A percentile compares a stretch with the other conserved stretches of the same genome.
Evolutionary conservation across 2,113 vertebrate species (phyloP).

Genomic region (Halcyon senegalensis): DNA sequence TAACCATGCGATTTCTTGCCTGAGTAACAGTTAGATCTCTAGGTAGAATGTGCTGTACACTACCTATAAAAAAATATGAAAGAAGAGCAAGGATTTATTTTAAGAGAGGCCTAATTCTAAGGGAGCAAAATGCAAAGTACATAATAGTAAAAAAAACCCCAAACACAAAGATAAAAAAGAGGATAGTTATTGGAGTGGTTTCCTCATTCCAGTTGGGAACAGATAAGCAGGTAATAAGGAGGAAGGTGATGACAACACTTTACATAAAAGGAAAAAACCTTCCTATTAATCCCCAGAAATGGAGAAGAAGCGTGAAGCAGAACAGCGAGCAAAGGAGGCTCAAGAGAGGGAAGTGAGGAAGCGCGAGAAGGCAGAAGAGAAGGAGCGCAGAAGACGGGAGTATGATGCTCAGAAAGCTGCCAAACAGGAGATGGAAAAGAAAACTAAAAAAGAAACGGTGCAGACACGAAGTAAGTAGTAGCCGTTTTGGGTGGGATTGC

Average conservation of each 20-base stretch:
- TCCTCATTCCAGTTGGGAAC: not conserved
- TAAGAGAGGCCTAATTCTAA: not conserved
- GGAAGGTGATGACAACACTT: not conserved
- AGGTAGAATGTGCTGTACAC: not conserved
- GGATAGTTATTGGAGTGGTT: not conserved
- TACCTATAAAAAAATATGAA: not conserved
- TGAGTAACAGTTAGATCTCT: not conserved
- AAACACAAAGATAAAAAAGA: not conserved
- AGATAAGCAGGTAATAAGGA: not conserved
- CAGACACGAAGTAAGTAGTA: constrained; percentile 80
- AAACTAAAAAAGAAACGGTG: constrained; percentile 79
- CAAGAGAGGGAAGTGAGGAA: constrained; percentile 88
- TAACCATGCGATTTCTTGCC: not conserved
- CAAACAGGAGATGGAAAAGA: constrained; percentile 85
- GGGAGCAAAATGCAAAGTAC: not conserved
- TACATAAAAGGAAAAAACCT: not conserved
- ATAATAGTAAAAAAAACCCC: not conserved
- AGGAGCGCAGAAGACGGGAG: constrained; percentile 90
- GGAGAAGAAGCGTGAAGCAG: constrained; percentile 90
- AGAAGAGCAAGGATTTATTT: not conserved
- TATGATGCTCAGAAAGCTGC: constrained; percentile 89
- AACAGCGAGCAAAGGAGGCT: constrained; percentile 89
- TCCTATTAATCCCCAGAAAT: constrained; percentile 75
- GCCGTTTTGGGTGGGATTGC: not conserved
- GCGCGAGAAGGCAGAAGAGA: constrained; percentile 93